A percentile compares a stretch with the other conserved stretches of the same genome.
Conservation (phyloP, 2,797 vertebrate species). For the Pitangus sulphuratus region DNA sequence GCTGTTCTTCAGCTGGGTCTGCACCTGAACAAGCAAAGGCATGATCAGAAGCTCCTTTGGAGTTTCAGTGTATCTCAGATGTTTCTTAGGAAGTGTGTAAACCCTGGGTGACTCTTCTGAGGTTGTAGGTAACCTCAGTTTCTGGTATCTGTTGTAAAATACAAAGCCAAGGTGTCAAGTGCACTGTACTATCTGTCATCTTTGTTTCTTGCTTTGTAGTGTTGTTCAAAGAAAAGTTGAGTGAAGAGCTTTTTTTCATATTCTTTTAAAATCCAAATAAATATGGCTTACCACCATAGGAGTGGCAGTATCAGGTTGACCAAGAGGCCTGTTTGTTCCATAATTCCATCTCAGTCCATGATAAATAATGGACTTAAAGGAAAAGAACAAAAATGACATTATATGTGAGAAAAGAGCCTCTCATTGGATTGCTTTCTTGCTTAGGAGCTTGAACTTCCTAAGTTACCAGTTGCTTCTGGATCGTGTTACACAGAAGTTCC, state of each 20-base stretch:
- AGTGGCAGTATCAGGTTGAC: background rate
- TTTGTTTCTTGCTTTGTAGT: background rate
- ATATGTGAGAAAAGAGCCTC: background rate
- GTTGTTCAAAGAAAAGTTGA: background rate
- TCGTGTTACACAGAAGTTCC: rapidly evolving
- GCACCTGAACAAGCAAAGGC: constrained; percentile 44
- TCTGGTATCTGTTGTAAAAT: constrained; percentile 55
- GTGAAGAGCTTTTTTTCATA: background rate
- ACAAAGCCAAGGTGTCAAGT: background rate
- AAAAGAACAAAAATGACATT: background rate
- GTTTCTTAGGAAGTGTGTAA: constrained; percentile 4
- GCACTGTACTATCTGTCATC: background rate
- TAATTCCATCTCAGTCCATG: background rate
- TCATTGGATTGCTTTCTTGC: background rate
- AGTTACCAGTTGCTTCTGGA: background rate
- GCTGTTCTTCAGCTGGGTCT: constrained; percentile 19
- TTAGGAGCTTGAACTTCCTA: background rate
- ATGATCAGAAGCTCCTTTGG: constrained; percentile 59
- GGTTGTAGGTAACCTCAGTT: background rate
- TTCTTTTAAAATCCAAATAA: background rate
- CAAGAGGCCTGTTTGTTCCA: background rate
- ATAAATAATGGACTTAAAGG: background rate
- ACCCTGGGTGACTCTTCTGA: constrained; percentile 6
- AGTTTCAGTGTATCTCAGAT: constrained; percentile 21
- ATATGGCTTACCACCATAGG: background rate